These are phyloP conservation scores for Athalia circularis DNA, from an alignment of 2,888 invertebrate species.

Conservation along the genomic window DNA sequence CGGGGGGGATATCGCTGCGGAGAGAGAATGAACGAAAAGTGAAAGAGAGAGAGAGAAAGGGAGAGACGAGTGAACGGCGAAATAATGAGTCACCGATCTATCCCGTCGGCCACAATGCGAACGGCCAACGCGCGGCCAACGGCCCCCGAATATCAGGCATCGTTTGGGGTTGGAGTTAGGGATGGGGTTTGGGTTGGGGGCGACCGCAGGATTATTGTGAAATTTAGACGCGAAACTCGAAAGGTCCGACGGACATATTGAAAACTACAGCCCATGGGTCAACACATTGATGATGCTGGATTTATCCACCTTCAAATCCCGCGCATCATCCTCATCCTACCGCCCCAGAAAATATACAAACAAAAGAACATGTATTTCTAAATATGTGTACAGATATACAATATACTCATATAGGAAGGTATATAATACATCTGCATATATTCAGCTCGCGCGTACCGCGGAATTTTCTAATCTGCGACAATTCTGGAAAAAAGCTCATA, in stretches of 20 bases:
- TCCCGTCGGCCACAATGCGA: slow-evolving; percentile 55
- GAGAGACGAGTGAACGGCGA: slow-evolving; percentile 58
- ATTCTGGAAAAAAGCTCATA: not conserved
- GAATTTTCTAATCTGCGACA: slow-evolving; percentile 27
- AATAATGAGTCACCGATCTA: slow-evolving; percentile 70
- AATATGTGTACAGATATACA: no score
- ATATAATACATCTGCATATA: no score
- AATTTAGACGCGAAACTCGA: slow-evolving; percentile 55
- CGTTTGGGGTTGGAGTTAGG: slow-evolving; percentile 46
- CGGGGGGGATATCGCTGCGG: no score
- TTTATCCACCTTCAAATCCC: slow-evolving; percentile 21
- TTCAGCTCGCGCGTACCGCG: not conserved
- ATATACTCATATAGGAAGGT: no score
- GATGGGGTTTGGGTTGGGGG: slow-evolving; percentile 47
- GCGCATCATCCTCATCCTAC: no score
- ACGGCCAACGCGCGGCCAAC: no score
- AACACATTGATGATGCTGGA: not conserved
- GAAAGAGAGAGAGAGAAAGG: slow-evolving; percentile 20
- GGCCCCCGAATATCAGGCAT: slow-evolving; percentile 58
- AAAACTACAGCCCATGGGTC: slow-evolving; percentile 48
- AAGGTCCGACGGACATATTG: slow-evolving; percentile 55
- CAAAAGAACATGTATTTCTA: slow-evolving; percentile 16
- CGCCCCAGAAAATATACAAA: not conserved
- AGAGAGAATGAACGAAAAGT: slow-evolving; percentile 7
- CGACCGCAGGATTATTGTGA: slow-evolving; percentile 55